These are phyloP conservation scores for Stegodyphus mimosarum DNA, from an alignment of 1,140 invertebrate species.

Conservation along the genomic window DNA sequence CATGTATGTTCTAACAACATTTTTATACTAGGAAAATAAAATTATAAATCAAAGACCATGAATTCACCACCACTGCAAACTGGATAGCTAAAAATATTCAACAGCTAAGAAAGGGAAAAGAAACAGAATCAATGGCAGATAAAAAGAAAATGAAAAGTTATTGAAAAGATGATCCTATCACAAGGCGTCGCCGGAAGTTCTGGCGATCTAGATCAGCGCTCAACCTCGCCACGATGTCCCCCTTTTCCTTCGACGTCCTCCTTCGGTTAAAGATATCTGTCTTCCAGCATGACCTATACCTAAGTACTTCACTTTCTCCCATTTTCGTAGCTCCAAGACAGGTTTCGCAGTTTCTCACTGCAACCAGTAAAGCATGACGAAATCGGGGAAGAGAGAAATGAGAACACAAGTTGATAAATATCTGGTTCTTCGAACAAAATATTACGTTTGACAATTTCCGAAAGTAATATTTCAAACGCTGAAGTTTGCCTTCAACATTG, in stretches of 20 bases:
- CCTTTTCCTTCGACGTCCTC: neutral
- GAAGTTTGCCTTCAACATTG: too few species aligned
- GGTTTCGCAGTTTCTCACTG: neutral
- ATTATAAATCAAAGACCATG: neutral
- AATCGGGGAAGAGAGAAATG: too few species aligned
- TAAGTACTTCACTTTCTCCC: neutral
- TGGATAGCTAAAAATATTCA: neutral
- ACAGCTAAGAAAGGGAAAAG: neutral
- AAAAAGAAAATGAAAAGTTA: neutral
- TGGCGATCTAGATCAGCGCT: neutral
- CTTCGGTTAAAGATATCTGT: neutral
- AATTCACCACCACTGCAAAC: neutral
- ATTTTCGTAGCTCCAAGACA: neutral
- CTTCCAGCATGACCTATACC: neutral
- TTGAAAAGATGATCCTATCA: neutral
- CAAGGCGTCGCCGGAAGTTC: neutral
- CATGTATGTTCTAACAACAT: neutral
- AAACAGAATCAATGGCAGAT: neutral
- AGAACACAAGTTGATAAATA: too few species aligned
- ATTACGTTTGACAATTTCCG: too few species aligned
- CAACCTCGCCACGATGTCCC: neutral
- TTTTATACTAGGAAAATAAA: neutral
- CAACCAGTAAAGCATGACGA: too few species aligned
- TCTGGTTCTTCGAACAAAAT: too few species aligned
- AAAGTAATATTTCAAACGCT: too few species aligned